Evolutionary conservation across 2,888 invertebrate species (phyloP).

Genomic region (Athalia cordata): DNA sequence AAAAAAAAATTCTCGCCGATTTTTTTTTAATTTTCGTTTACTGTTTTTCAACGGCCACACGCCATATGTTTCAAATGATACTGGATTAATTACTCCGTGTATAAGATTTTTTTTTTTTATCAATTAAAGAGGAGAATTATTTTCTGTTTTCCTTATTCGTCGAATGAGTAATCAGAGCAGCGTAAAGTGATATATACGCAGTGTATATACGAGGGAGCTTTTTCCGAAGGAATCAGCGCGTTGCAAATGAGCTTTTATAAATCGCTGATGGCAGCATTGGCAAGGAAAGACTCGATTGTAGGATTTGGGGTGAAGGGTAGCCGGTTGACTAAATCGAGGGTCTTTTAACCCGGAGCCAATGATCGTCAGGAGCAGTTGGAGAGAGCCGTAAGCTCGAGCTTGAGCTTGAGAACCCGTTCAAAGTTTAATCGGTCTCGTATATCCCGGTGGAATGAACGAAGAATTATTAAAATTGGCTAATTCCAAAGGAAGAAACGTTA

Average conservation of each 20-base stretch:
- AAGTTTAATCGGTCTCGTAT: conserved; percentile 30
- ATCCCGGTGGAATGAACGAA: conserved; percentile 9
- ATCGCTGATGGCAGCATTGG: not conserved
- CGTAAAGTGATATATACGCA: too few species aligned
- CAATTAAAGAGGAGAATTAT: too few species aligned
- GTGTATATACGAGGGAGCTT: not conserved
- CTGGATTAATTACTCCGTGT: too few species aligned
- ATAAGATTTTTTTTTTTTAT: too few species aligned
- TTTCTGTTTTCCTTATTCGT: too few species aligned
- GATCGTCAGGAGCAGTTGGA: not conserved
- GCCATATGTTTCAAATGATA: too few species aligned
- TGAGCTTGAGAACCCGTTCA: conserved; percentile 3
- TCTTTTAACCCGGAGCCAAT: not conserved
- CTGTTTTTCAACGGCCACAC: not conserved
- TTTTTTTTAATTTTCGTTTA: not conserved
- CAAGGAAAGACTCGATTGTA: not conserved
- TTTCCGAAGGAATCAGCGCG: not conserved
- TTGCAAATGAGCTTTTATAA: conserved; percentile 17
- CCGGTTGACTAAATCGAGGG: conserved; percentile 6
- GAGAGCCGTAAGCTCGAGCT: too few species aligned
- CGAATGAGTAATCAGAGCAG: too few species aligned
- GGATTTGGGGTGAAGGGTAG: not conserved
- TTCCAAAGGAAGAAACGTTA: not conserved
- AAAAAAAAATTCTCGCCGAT: too few species aligned
- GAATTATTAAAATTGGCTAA: conserved; percentile 39